phyloP scores from a whole-genome alignment of 1,140 invertebrate genomes.

The Diploscapter pachys region DNA sequence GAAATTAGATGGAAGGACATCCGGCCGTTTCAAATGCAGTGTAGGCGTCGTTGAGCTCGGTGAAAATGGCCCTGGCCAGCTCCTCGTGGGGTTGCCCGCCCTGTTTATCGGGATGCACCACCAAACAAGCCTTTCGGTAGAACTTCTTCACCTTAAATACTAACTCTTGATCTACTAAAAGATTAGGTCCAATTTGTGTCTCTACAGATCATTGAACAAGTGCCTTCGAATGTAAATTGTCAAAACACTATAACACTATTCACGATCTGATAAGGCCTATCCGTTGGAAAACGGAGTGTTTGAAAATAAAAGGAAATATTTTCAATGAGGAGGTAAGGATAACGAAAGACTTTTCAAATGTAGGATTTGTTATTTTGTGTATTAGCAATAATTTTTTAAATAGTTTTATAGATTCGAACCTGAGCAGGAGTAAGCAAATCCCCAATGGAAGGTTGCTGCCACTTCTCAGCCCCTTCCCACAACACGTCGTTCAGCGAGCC shows the following conservation, averaged over 20 bases:
- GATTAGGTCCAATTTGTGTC: not conserved
- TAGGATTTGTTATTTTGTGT: too few species aligned
- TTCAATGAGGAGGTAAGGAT: too few species aligned
- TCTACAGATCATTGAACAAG: not conserved
- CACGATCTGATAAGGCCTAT: too few species aligned
- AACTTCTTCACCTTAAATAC: conserved; percentile 72
- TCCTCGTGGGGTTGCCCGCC: conserved; percentile 60
- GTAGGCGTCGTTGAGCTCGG: conserved; percentile 98
- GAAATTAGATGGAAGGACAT: not conserved
- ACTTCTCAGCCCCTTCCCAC: conserved; percentile 82
- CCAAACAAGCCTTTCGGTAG: conserved; percentile 89
- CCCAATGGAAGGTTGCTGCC: conserved; percentile 88
- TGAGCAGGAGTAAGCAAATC: conserved; percentile 82
- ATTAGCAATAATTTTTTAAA: too few species aligned
- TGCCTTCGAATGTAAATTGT: too few species aligned
- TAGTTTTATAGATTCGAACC: conserved; percentile 63
- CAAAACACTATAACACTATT: too few species aligned
- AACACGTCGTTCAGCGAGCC: conserved; percentile 88
- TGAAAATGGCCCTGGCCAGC: conserved; percentile 90
- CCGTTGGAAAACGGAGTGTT: too few species aligned
- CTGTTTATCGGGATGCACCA: conserved; percentile 92
- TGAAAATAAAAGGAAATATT: too few species aligned
- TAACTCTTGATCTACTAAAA: conserved; percentile 4
- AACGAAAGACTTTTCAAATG: too few species aligned
- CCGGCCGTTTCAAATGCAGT: conserved; percentile 76